A percentile compares a stretch with the other conserved stretches of the same genome.
Conservation (phyloP, 2,797 vertebrate genomes). For the Chromis chromis region DNA sequence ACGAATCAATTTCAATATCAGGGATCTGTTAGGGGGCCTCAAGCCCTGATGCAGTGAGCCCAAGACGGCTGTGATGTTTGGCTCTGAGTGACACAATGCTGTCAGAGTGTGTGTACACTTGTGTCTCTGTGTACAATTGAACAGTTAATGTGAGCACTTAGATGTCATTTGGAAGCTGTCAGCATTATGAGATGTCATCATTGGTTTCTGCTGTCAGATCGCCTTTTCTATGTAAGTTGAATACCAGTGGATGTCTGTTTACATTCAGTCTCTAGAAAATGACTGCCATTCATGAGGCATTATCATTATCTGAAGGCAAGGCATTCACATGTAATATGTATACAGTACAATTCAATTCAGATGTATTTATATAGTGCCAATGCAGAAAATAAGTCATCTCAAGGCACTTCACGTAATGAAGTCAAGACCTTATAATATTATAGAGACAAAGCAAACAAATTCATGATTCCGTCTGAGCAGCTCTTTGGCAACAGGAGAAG, state of each 20-base stretch:
- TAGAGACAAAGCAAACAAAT: no score
- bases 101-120: background rate
- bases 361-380: no score
- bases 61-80: slow-evolving; percentile 34
- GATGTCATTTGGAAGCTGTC: slow-evolving; percentile 46
- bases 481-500: no score
- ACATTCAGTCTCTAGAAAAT: background rate
- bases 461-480: no score
- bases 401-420: no score
- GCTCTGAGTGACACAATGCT: slow-evolving; percentile 11
- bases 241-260: slow-evolving; percentile 13
- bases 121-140: slow-evolving; percentile 10
- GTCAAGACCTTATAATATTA: no score
- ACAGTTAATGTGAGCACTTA: slow-evolving; percentile 50
- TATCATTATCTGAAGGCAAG: background rate
- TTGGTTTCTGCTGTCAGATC: slow-evolving; percentile 24
- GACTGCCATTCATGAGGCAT: slow-evolving; percentile 10
- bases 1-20: slow-evolving; percentile 76
- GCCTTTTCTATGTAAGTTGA: slow-evolving; percentile 22
- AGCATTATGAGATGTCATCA: slow-evolving; percentile 18
- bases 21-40: slow-evolving; percentile 50
- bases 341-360: no score
- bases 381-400: no score
- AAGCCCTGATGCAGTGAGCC: slow-evolving; percentile 30
- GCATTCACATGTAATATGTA: no score